Base-by-base conservation (phyloP, 2,888 invertebrate species). In the Habroteleia sp. region DNA sequence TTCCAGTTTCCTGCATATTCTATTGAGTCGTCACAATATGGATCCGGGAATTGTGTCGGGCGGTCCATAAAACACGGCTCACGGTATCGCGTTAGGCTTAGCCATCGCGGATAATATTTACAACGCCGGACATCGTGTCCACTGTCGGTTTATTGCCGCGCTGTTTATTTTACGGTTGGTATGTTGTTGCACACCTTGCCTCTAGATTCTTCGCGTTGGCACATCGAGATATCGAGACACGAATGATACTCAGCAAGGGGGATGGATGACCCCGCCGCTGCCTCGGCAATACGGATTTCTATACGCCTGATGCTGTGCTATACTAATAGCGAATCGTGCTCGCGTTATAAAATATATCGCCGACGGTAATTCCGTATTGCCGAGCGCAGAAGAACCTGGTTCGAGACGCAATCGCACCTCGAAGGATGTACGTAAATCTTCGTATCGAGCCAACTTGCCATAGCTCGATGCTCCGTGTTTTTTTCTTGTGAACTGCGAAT, bases 41-140 rank as follows among this genome's bases (percentile, higher is more conserved):
- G 66, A 74, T 77, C 73, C 71, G 73, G 71, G 75, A 78, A 78
- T 78, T 74, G 72, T 78, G 65, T 41, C 69, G 52, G 56, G 63
- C 54, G 60, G 74, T 76, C 69, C 56, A 76, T 78, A 78, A 78
- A 78, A 76, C 72, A 65, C 56, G 7, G 29, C 62, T 56, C 52
- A 46, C 41, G 17, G 76, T 74, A 76, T 60, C 77, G 78, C 79
- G 82, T 81, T 79, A 80, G 77, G 78, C 72, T 78, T 77, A 31
- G 44, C 79, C 77, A 82, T 79, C 80, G 77, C 77, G 75, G 80
- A 65, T 82, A 84, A 85, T 80, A 80, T 86, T 85, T 86, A 85
- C 84, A 82, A 82, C 80, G 79, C 80, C 82, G 85, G 85, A 85
- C 85, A 84, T 80, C 80, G 82, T 82, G 74, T 66, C 75, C 75